Conservation (phyloP, 1,140 invertebrate species). For the Lepidurus couesii region DNA sequence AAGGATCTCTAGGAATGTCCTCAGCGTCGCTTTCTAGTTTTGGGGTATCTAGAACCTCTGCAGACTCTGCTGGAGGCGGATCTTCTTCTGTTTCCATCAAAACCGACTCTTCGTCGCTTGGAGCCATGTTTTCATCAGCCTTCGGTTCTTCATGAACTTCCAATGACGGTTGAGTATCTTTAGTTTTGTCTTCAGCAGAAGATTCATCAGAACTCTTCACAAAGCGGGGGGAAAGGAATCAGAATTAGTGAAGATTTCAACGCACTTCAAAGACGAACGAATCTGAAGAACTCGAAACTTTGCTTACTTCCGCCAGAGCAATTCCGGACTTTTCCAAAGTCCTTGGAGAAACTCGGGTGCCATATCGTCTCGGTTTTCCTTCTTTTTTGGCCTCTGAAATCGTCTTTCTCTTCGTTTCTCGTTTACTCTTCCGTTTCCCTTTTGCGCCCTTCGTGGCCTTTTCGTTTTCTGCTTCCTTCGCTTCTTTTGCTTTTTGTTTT, state of each 20-base stretch:
- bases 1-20: conserved; percentile 25
- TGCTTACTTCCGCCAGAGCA: neutral
- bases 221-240: no score
- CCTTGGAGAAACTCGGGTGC: neutral
- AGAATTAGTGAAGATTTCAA: no score
- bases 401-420: neutral
- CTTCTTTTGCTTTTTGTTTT: neutral
- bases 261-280: neutral
- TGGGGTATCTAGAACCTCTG: neutral
- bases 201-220: no score
- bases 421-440: conserved; percentile 17
- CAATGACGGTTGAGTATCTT: neutral
- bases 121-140: neutral
- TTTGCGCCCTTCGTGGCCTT: conserved; percentile 24
- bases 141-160: neutral
- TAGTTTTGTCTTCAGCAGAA: neutral
- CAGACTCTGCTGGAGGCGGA: neutral
- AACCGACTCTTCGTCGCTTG: neutral
- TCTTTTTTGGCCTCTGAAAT: neutral
- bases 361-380: neutral
- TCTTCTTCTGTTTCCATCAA: conserved; percentile 1
- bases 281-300: neutral
- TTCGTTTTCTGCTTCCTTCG: neutral
- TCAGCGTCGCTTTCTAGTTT: neutral
- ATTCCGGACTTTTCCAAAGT: neutral